Base-by-base conservation (phyloP, 2,888 invertebrate genomes). In the Troides helena region DNA sequence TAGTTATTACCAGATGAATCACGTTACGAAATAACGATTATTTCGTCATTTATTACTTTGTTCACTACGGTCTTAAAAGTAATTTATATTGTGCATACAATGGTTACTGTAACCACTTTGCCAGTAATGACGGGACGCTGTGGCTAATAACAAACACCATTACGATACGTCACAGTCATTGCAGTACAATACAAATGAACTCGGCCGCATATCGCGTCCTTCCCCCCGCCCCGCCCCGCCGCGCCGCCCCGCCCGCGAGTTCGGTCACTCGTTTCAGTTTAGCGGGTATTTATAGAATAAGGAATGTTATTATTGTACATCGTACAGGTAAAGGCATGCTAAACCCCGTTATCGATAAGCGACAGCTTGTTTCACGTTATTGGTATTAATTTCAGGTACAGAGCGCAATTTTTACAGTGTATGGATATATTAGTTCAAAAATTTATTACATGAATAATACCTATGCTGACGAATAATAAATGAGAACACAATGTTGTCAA, bases 161-260 rank as follows among this genome's bases (percentile, higher is more conserved):
- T 36, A 46, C 3, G 46, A 36, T 46, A 23, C 50, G 68, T 39
- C 63, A 50, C 46, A 46, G 12, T 25, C 43, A 77, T 21, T 81
- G 83, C 81, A 85, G 78, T 79, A 77, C 80, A 78, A 86, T 88
- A 87, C 88, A 90, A 90, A 89, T 87, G 85, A 87, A 89, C 85
- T 87, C 81, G 46, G 62, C 62, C 62, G 62, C 65, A 65, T 57
- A 61, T 58, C 58, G 74, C 75, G 77, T 76, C 80, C 80, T 78
- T 75, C 79, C 80, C 71, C 75, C 78, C 72, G 76, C 78, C 1
- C 10, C 43, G 8, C 43, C 43, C 43, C 43, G 10, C 43, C 0
- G 0, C 43, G 8, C 77, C 78, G 77, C 73, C 74, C 72, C 75
- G 65, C 67, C 53, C 67, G 65, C 57, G 73, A 79, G 71, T 77